Evolutionary conservation across 2,113 vertebrate species (phyloP).

Genomic region (Cephalophus harveyi): DNA sequence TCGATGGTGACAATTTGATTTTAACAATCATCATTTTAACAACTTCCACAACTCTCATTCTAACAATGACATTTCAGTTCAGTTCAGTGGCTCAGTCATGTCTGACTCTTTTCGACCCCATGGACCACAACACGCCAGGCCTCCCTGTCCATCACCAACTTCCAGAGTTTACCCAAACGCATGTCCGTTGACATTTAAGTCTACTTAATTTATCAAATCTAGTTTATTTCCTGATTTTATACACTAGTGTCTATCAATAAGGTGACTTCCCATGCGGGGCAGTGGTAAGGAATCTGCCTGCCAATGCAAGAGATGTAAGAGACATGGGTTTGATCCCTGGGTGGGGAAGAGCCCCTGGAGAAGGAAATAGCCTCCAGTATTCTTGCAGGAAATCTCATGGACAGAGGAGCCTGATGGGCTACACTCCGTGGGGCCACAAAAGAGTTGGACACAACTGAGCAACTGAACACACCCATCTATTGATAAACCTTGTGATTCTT

Average conservation of each 20-base stretch:
- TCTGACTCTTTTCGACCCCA: background rate
- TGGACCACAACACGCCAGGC: background rate
- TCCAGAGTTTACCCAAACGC: background rate
- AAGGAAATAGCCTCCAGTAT: background rate
- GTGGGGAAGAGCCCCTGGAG: background rate
- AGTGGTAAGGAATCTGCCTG: background rate
- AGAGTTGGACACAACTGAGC: background rate
- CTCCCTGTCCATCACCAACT: background rate
- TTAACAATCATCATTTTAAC: background rate
- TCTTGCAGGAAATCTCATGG: background rate
- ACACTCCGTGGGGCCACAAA: background rate
- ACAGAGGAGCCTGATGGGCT: background rate
- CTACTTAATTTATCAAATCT: conserved; percentile 89
- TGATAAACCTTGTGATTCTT: conserved; percentile 93
- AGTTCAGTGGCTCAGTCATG: background rate
- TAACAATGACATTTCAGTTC: conserved; percentile 81
- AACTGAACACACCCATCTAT: conserved; percentile 74
- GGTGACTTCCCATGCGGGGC: background rate
- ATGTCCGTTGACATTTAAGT: conserved; percentile 81
- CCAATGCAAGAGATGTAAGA: background rate
- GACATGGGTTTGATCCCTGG: background rate
- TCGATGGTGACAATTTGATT: conserved; percentile 75
- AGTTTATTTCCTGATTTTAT: conserved; percentile 89
- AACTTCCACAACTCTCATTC: conserved; percentile 63
- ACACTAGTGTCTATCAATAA: conserved; percentile 87